Evolutionary conservation across 2,113 vertebrate genomes (phyloP), one percentile per base, ranked within the genome.

Genomic region (Corynorhinus townsendii): DNA sequence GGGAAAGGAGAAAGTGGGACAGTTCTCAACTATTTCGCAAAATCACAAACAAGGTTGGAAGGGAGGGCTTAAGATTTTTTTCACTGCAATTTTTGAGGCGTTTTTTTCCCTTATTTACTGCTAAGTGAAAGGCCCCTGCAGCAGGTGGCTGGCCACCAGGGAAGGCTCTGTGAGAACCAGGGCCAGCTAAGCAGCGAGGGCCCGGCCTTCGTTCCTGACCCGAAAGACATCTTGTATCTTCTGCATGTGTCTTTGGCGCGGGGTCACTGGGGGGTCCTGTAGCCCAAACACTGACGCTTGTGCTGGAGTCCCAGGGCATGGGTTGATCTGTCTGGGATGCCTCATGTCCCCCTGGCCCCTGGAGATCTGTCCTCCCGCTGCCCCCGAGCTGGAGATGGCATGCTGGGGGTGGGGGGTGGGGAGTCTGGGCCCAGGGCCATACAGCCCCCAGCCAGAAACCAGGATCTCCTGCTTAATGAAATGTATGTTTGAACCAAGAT

Each of bases 191-290:
- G 49, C 14, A 11, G 14, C 22, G 49, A 38, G 17, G 14, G 3
- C 72, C 40, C 4, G 9, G 22, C 19, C 17, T 82, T 45, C 35
- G 52, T 3, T 47, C 19, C 14, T 40, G 47, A 52, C 22, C 72
- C 19, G 1, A 5, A 6, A n/a, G 56, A 12, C 3, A 19, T 9
- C 43, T 75, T 10, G 12, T 15, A 20, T 4, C 52, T 52, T 49
- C 9, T 64, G 15, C 40, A 14, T 28, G 33, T 16, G 62, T 35
- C 33, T 19, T 59, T 28, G n/a, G 14, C 4, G 2, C 35, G 22
- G 28, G 9, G 3, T 9, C 3, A 6, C 12, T 47, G 24, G 56
- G 54, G 30, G 11, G 0, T 15, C 3, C 16, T 0, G 4, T 14
- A 30, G 28, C 24, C n/a, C 14, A 47, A 40, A 38, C 15, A 3